A percentile compares a stretch with the other conserved stretches of the same genome.
These are phyloP conservation scores for Trematomus loennbergii DNA, from an alignment of 2,113 vertebrate genomes.

Conservation along the genomic window DNA sequence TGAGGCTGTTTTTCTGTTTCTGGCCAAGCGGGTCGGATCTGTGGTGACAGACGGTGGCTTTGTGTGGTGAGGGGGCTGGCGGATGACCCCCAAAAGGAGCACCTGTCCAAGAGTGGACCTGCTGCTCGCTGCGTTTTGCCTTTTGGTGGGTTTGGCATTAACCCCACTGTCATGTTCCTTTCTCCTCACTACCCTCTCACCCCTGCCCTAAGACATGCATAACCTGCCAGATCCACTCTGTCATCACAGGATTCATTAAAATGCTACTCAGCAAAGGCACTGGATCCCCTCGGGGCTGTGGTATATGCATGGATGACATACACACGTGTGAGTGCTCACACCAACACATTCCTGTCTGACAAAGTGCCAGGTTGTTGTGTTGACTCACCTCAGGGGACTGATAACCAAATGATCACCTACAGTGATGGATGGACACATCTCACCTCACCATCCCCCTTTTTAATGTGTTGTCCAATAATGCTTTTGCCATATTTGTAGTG, in stretches of 20 bases:
- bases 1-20: constrained; percentile 41
- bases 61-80: constrained; percentile 62
- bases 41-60: constrained; percentile 67
- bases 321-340: constrained; percentile 22
- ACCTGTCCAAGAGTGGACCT: constrained; percentile 72
- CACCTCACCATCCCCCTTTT: constrained; percentile 44
- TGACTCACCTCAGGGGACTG: constrained; percentile 61
- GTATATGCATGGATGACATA: constrained; percentile 52
- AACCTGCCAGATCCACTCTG: constrained; percentile 74
- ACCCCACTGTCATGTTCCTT: constrained; percentile 64
- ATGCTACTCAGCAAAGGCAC: constrained; percentile 65
- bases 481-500: constrained; percentile 70
- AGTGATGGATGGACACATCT: constrained; percentile 73
- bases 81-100: constrained; percentile 66
- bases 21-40: constrained; percentile 44
- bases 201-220: constrained; percentile 61
- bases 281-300: constrained; percentile 53
- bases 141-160: constrained; percentile 71
- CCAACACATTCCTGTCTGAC: constrained; percentile 44
- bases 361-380: constrained; percentile 53
- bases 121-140: constrained; percentile 55
- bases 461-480: constrained; percentile 68
- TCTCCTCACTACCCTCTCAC: constrained; percentile 51
- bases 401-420: constrained; percentile 63
- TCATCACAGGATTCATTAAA: constrained; percentile 79